These are phyloP conservation scores for Coendou prehensilis DNA, from an alignment of 2,797 vertebrate species.

Conservation along the genomic window DNA sequence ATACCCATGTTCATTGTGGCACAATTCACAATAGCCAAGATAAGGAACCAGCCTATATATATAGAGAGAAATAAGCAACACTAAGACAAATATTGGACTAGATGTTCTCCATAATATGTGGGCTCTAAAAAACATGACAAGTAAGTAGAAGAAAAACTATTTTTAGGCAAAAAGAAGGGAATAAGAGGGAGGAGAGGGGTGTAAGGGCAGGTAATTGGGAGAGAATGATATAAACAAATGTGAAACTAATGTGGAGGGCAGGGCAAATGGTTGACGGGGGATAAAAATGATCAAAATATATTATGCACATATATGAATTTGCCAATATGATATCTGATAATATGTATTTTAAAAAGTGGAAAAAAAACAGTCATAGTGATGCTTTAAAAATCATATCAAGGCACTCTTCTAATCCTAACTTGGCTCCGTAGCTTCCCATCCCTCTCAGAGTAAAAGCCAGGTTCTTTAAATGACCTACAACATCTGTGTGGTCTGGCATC, in stretches of 20 bases:
- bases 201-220: neutral
- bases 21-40: neutral
- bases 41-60: neutral
- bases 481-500: neutral
- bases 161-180: neutral
- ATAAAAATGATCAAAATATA: neutral
- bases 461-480: neutral
- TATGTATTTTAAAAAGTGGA: neutral
- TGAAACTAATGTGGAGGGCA: neutral
- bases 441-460: constrained; percentile 13
- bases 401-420: neutral
- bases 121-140: neutral
- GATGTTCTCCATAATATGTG: neutral
- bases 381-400: constrained; percentile 40
- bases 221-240: neutral
- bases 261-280: neutral
- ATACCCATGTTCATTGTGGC: neutral
- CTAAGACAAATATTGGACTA: neutral
- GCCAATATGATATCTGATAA: neutral
- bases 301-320: neutral
- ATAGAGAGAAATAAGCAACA: neutral
- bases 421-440: neutral
- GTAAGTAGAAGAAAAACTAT: neutral
- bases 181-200: neutral
- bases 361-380: neutral